Evolutionary conservation across 2,113 vertebrate genomes (phyloP).

Genomic region (Thinocorus orbignyianus): DNA sequence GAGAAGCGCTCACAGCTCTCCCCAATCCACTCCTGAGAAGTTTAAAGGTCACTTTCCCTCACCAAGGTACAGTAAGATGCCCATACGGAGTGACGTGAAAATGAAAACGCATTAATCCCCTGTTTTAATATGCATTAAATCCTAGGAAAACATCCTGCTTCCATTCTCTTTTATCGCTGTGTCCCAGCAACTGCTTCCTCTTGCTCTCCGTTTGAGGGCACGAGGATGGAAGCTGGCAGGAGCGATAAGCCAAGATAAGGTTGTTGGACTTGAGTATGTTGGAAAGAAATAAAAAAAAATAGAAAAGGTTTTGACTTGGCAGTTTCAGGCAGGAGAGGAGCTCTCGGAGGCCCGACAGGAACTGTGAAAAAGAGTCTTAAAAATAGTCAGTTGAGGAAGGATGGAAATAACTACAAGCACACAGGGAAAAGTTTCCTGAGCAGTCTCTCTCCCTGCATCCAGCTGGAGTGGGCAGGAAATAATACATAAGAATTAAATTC

Average conservation of each 20-base stretch:
- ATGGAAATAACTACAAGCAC: background rate
- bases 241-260: constrained; percentile 44
- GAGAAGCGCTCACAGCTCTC: background rate
- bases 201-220: background rate
- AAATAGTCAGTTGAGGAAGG: background rate
- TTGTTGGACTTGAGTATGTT: background rate
- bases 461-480: background rate
- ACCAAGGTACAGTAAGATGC: background rate
- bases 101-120: constrained; percentile 43
- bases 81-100: background rate
- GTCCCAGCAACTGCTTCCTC: constrained; percentile 31
- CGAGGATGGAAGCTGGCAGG: constrained; percentile 9
- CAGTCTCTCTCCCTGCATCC: background rate
- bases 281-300: background rate
- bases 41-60: constrained; percentile 33
- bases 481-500: background rate
- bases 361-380: background rate
- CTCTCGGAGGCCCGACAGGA: background rate
- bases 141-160: background rate
- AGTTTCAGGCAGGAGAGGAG: constrained; percentile 25
- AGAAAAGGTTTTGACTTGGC: background rate
- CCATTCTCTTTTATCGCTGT: constrained; percentile 43
- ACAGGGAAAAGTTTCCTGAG: background rate
- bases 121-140: constrained; percentile 44
- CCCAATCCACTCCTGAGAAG: background rate